Conservation (phyloP, 2,888 invertebrate genomes). For the Chorisops tibialis region DNA sequence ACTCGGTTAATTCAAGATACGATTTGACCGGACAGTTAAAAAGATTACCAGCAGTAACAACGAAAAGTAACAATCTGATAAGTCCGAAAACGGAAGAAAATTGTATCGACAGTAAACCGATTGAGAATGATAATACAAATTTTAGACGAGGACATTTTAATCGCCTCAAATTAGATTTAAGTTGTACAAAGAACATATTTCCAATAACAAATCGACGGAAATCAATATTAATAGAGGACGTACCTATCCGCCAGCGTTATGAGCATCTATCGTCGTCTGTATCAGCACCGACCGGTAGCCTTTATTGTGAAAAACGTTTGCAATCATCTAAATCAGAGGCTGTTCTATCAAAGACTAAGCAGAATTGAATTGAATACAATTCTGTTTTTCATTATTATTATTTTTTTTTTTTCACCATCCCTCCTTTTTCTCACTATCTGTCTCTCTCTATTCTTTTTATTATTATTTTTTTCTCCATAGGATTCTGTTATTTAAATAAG, state of each 20-base stretch:
- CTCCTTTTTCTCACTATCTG: too few relatives aligned
- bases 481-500: conserved; percentile 14
- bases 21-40: too few relatives aligned
- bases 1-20: conserved; percentile 30
- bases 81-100: conserved; percentile 33
- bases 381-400: conserved; percentile 7
- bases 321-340: conserved; percentile 51
- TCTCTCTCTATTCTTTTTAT: background rate
- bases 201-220: conserved; percentile 53
- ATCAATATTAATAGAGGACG: conserved; percentile 30
- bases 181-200: conserved; percentile 60
- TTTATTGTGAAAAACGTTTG: conserved; percentile 51
- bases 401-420: conserved; percentile 7
- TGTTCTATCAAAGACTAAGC: conserved; percentile 35
- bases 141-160: conserved; percentile 48
- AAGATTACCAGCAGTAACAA: too few relatives aligned
- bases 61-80: background rate
- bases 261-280: conserved; percentile 47
- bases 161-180: conserved; percentile 54
- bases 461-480: conserved; percentile 1
- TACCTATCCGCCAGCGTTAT: conserved; percentile 28
- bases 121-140: conserved; percentile 46
- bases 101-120: conserved; percentile 30
- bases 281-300: conserved; percentile 47
- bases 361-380: conserved; percentile 22